These are phyloP conservation scores for Podarcis raffonei DNA, from an alignment of 2,113 vertebrate genomes.

Conservation along the genomic window DNA sequence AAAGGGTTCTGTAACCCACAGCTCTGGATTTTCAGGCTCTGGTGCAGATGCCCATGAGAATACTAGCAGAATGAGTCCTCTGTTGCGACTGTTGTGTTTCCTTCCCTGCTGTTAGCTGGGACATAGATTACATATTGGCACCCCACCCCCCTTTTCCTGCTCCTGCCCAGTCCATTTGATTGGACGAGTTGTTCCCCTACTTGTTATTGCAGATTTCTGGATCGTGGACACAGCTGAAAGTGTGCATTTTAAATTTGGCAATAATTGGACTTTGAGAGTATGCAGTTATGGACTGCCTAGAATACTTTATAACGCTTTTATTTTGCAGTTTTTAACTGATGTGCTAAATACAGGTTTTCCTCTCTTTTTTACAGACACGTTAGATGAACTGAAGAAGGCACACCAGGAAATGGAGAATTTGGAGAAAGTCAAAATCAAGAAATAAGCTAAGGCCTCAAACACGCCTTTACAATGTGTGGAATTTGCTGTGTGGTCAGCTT, in stretches of 20 bases:
- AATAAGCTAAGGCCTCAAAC: slow-evolving; percentile 44
- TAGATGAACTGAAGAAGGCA: slow-evolving; percentile 88
- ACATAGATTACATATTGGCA: not conserved
- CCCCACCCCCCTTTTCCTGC: no score
- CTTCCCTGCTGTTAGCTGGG: not conserved
- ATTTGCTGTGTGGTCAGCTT: slow-evolving; percentile 87
- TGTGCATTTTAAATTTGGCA: not conserved
- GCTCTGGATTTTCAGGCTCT: not conserved
- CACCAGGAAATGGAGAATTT: slow-evolving; percentile 84
- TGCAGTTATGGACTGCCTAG: not conserved
- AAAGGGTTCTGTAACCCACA: not conserved
- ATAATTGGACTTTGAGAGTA: not conserved
- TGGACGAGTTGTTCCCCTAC: not conserved
- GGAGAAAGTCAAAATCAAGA: slow-evolving; percentile 71
- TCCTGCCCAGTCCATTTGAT: not conserved
- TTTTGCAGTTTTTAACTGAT: not conserved
- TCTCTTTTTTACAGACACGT: slow-evolving; percentile 73
- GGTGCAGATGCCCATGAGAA: not conserved
- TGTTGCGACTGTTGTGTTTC: not conserved
- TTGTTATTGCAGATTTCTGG: not conserved
- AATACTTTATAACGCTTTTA: not conserved
- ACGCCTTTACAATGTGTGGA: slow-evolving; percentile 85
- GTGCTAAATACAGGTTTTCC: not conserved
- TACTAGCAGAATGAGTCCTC: not conserved
- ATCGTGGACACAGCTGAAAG: not conserved